Evolutionary conservation across 2,797 vertebrate species (phyloP).

Genomic region (Pterois miles): DNA sequence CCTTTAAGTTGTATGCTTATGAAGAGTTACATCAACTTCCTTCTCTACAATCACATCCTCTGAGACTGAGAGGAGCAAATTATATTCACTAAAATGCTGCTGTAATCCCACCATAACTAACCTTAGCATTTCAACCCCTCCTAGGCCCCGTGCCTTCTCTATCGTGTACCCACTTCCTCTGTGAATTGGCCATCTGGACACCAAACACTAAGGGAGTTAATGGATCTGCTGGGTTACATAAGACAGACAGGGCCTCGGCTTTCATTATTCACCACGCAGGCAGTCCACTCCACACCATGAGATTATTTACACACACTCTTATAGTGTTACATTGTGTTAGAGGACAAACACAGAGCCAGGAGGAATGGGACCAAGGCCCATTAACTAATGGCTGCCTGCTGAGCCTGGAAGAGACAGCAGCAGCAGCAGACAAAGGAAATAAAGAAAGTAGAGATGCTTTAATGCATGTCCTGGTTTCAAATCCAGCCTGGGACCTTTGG

Average conservation of each 20-base stretch:
- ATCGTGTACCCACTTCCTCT: slow-evolving; percentile 27
- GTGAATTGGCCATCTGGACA: slow-evolving; percentile 73
- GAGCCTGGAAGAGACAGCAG: slow-evolving; percentile 13
- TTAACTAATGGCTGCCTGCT: slow-evolving; percentile 45
- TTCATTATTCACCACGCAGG: slow-evolving; percentile 60
- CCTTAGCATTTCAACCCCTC: neutral
- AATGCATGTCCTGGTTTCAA: neutral
- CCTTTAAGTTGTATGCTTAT: neutral
- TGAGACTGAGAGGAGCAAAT: neutral
- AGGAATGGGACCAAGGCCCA: slow-evolving; percentile 8
- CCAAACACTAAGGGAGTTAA: slow-evolving; percentile 63
- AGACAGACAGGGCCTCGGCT: slow-evolving; percentile 33
- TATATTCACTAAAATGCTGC: neutral
- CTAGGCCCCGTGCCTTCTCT: slow-evolving; percentile 17
- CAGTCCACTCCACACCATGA: slow-evolving; percentile 46
- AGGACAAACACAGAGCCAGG: slow-evolving; percentile 22
- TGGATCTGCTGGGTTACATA: slow-evolving; percentile 69
- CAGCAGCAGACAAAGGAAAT: neutral
- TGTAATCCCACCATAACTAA: neutral
- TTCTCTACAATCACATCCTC: neutral
- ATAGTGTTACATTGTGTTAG: slow-evolving; percentile 44
- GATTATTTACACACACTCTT: slow-evolving; percentile 62
- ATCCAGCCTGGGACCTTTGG: neutral
- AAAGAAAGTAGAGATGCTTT: neutral
- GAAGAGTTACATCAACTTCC: neutral